A percentile compares a stretch with the other conserved stretches of the same genome.
phyloP scores from a whole-genome alignment of 2,797 vertebrate genomes.

The Anisognathus igniventris region DNA sequence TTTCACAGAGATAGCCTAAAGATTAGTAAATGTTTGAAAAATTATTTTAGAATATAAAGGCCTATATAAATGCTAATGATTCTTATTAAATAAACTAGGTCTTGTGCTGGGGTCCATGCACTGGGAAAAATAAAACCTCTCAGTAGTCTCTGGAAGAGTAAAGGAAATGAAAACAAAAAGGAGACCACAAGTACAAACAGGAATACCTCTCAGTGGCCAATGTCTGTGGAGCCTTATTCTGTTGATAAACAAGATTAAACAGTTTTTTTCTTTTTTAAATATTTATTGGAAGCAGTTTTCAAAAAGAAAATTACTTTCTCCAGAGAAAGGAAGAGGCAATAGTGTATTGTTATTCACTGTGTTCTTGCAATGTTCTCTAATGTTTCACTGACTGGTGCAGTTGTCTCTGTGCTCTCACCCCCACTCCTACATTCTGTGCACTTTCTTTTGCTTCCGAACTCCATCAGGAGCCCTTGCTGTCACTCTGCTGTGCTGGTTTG shows the following conservation, averaged over 20 bases:
- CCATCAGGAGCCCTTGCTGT: neutral
- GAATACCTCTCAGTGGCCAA: neutral
- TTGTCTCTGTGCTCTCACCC: neutral
- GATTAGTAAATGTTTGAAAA: neutral
- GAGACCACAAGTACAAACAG: neutral
- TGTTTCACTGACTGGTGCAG: fast-evolving
- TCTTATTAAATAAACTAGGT: neutral
- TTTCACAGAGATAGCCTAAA: neutral
- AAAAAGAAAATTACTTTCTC: neutral
- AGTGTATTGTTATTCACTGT: fast-evolving
- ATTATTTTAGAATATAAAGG: neutral
- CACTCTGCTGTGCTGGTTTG: neutral
- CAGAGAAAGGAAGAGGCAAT: neutral
- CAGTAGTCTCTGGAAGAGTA: neutral
- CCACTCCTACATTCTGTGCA: neutral
- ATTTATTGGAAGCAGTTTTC: neutral
- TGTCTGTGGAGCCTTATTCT: neutral
- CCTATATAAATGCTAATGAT: neutral
- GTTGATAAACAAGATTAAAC: neutral
- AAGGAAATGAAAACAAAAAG: neutral
- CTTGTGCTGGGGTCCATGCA: neutral
- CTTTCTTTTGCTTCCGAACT: neutral
- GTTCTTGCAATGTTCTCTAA: neutral
- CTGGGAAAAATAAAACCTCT: neutral
- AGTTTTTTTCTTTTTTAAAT: neutral